These are phyloP conservation scores for Cryptocephalus moraei DNA, from an alignment of 2,888 invertebrate genomes.

Conservation along the genomic window DNA sequence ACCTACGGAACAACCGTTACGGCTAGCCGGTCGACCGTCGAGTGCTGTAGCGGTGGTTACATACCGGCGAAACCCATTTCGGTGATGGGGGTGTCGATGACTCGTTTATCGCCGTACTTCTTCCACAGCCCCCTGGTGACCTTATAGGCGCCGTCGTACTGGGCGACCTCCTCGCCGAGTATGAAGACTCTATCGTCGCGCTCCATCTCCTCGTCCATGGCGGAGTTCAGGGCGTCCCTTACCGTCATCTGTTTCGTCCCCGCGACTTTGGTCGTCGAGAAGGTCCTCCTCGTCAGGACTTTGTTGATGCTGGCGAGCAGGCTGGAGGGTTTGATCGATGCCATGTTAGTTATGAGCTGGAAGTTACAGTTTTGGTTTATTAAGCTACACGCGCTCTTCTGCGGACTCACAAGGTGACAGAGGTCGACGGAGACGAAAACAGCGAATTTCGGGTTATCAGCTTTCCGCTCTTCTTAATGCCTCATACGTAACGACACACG, in stretches of 20 bases:
- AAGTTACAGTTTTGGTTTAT: not conserved
- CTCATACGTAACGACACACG: no score
- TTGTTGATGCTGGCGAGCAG: constrained; percentile 28
- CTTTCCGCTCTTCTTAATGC: not conserved
- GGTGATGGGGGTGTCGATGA: constrained; percentile 97
- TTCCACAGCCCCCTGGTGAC: constrained; percentile 92
- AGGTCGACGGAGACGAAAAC: no score
- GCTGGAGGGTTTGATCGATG: constrained; percentile 16
- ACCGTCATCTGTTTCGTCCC: constrained; percentile 71
- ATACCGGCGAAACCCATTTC: constrained; percentile 93
- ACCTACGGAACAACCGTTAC: constrained; percentile 33
- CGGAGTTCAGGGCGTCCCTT: constrained; percentile 92
- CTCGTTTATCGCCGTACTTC: constrained; percentile 93
- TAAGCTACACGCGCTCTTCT: no score
- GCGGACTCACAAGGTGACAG: no score
- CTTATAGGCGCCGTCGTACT: constrained; percentile 97
- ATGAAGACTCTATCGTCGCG: constrained; percentile 81
- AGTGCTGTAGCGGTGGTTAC: not conserved
- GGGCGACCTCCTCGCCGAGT: constrained; percentile 93
- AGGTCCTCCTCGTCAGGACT: constrained; percentile 38
- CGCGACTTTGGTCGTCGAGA: constrained; percentile 41
- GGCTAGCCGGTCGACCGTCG: no score
- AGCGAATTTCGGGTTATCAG: constrained; percentile 1
- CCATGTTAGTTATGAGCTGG: no score
- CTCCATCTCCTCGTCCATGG: constrained; percentile 94